phyloP scores from a whole-genome alignment of 2,888 invertebrate species.

The Chaitophorus viminalis region DNA sequence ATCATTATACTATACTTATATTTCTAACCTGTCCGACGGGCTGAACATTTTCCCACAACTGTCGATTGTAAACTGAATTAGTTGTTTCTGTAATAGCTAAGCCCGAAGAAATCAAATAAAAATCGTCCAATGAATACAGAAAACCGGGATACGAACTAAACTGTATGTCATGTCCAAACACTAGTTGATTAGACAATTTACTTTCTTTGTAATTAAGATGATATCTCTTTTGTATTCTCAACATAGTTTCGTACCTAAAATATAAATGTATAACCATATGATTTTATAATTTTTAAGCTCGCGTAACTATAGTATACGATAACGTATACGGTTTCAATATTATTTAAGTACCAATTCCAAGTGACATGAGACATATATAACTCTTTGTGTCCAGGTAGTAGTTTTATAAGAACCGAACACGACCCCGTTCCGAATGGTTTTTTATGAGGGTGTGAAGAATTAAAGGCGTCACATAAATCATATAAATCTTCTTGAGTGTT shows the following conservation, averaged over 20 bases:
- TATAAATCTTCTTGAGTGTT: conserved; percentile 80
- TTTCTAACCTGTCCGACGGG: conserved; percentile 40
- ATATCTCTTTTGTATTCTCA: conserved; percentile 85
- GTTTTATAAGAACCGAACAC: conserved; percentile 77
- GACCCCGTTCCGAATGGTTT: conserved; percentile 71
- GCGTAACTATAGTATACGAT: no score
- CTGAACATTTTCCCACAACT: conserved; percentile 73
- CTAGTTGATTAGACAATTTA: conserved; percentile 69
- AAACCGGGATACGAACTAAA: conserved; percentile 89
- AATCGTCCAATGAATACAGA: conserved; percentile 84
- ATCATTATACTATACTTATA: not conserved
- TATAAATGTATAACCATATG: conserved; percentile 65
- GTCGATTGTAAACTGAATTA: conserved; percentile 78
- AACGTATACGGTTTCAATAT: not conserved
- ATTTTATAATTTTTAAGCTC: not conserved
- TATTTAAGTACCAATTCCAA: conserved; percentile 71
- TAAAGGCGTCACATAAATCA: conserved; percentile 73
- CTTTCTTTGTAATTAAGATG: conserved; percentile 78
- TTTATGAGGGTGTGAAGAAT: conserved; percentile 75
- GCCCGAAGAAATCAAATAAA: conserved; percentile 75
- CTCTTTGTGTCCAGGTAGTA: conserved; percentile 72
- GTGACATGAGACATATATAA: conserved; percentile 75
- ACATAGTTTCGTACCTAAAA: conserved; percentile 80
- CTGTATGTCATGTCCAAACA: conserved; percentile 76
- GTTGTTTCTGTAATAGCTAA: conserved; percentile 81